phyloP scores from a whole-genome alignment of 2,797 vertebrate genomes.

The Tarsius wallacei region DNA sequence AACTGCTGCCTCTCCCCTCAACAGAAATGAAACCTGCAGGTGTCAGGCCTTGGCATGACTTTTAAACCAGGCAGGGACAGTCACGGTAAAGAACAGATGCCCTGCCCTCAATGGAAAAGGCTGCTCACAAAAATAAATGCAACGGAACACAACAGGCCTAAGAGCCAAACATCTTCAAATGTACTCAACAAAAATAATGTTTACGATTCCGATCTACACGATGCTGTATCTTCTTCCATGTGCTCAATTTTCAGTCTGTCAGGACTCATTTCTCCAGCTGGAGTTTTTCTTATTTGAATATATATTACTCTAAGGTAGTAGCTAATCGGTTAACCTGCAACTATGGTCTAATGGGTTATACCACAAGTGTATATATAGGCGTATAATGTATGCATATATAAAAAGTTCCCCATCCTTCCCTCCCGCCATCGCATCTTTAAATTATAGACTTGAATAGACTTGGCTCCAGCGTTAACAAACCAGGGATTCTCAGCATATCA shows the following conservation, averaged over 20 bases:
- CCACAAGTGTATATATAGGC: slow-evolving; percentile 64
- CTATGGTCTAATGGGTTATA: slow-evolving; percentile 76
- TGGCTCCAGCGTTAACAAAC: slow-evolving; percentile 66
- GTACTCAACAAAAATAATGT: slow-evolving; percentile 7
- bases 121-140: slow-evolving; percentile 29
- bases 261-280: slow-evolving; percentile 63
- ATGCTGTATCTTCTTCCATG: slow-evolving; percentile 76
- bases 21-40: not conserved
- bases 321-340: slow-evolving; percentile 84
- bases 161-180: slow-evolving; percentile 25
- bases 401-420: not conserved
- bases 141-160: not conserved
- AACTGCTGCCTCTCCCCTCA: slow-evolving; percentile 14
- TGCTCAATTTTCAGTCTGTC: slow-evolving; percentile 69
- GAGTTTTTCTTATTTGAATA: slow-evolving; percentile 36
- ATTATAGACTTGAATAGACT: slow-evolving; percentile 25
- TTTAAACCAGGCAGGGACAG: not conserved
- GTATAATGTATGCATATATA: not conserved
- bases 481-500: slow-evolving; percentile 71
- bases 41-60: slow-evolving; percentile 59
- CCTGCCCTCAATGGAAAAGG: slow-evolving; percentile 61
- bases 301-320: slow-evolving; percentile 84
- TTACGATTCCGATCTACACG: slow-evolving; percentile 62
- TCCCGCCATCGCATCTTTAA: slow-evolving; percentile 69
- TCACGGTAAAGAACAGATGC: not conserved